Base-by-base conservation (phyloP, 2,113 vertebrate genomes). In the Pseudopodoces humilis region DNA sequence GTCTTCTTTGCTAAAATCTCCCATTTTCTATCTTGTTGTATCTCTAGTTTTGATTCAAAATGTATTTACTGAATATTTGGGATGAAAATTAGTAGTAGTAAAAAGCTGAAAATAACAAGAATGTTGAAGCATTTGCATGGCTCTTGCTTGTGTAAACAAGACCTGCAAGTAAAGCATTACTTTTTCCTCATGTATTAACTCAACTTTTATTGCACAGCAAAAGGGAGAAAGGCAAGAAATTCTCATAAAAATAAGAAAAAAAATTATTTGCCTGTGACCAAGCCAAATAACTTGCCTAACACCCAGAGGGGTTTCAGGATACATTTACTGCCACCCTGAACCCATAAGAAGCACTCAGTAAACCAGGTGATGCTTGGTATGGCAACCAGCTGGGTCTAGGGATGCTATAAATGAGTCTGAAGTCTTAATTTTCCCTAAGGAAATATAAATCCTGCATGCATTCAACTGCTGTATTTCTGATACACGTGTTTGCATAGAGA, bases 391-490 rank as follows among this genome's bases (percentile, higher is more conserved):
- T 71, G 44, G 43, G 39, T 52, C 65, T 25, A 70, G 52, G 44
- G 28, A 77, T 77, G 43, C 35, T 77, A 9, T 59, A 77, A 39
- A 83, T 56, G 72, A 88, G 19, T 37, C 56, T 81, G 58, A 93
- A 86, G 52, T 77, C 83, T 92, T 90, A 88, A 35, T 92, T 92
- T 90, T 77, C 94, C 52, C 64, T 8, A 43, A 91, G 55, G 92
- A 93, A 94, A 92, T 90, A 92, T 70, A 90, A 96, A 86, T 77
- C 68, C 64, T 43, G 44, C 35, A 39, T 35, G 80, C 83, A 92
- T 92, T 90, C 71, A 72, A 6, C 59, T 70, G 76, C 81, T 92
- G 68, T 86, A 71, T 78, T 93, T 95, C 86, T 92, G 80, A 86
- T 81, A 88, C 83, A 93, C 1, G 1, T 92, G 67, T 81, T 78